Percentiles rank a stretch among this genome's conserved stretches.
Evolutionary conservation across 2,113 vertebrate genomes (phyloP).

Genomic region (Crypturellus undulatus): DNA sequence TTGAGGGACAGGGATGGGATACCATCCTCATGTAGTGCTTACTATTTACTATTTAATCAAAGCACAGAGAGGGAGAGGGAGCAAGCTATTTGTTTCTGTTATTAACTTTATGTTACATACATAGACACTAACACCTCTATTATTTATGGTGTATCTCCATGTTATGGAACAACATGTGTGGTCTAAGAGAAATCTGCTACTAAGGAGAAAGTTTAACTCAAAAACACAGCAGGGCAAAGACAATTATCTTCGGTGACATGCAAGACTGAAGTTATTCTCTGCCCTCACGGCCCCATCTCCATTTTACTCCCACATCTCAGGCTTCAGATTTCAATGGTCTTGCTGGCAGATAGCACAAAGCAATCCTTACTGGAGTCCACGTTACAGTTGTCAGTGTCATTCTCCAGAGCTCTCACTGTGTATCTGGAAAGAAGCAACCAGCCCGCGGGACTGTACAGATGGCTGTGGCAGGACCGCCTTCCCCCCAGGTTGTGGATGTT

Average conservation of each 20-base stretch:
- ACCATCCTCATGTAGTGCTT: neutral
- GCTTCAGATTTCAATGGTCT: neutral
- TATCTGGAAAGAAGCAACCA: slow-evolving; percentile 86
- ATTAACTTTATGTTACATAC: neutral
- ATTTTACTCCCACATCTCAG: neutral
- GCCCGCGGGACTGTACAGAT: slow-evolving; percentile 87
- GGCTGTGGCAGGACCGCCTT: slow-evolving; percentile 88
- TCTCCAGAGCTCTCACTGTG: slow-evolving; percentile 68
- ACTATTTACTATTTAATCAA: neutral
- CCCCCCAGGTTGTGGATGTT: slow-evolving; percentile 80
- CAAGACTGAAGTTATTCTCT: neutral
- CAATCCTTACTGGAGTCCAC: slow-evolving; percentile 80
- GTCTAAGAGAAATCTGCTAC: neutral
- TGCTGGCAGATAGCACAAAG: neutral
- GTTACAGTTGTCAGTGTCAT: slow-evolving; percentile 78
- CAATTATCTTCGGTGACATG: too few relatives aligned
- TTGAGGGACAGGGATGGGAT: neutral
- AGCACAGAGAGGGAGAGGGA: neutral
- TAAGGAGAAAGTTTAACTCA: neutral
- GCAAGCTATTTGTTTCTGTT: neutral
- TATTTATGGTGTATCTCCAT: neutral
- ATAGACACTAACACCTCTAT: neutral
- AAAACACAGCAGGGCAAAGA: neutral
- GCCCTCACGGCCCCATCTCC: neutral
- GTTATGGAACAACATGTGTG: neutral